phyloP scores from a whole-genome alignment of 2,888 invertebrate species.

The Ornithoptera priamus region DNA sequence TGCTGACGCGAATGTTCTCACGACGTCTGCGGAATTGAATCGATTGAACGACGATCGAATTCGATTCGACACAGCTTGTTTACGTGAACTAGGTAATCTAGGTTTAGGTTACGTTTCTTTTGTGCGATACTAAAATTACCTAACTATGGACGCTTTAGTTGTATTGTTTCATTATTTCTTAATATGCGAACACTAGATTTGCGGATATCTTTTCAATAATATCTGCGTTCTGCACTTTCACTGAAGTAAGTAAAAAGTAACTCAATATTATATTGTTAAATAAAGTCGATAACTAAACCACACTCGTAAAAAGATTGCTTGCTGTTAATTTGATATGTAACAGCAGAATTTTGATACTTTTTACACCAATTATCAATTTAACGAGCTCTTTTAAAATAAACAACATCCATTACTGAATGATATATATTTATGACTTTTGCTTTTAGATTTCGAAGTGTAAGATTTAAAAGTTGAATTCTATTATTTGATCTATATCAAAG shows the following conservation, averaged over 20 bases:
- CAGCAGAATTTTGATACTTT: not conserved
- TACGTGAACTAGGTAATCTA: constrained; percentile 34
- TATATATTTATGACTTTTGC: not conserved
- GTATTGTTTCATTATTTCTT: not conserved
- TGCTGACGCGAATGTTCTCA: constrained; percentile 54
- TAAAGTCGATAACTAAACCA: not conserved
- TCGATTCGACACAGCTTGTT: constrained; percentile 51
- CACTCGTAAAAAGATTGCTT: not conserved
- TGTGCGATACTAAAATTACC: not conserved
- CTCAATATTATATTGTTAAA: not conserved
- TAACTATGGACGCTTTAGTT: not conserved
- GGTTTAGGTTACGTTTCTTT: constrained; percentile 17
- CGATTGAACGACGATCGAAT: constrained; percentile 49
- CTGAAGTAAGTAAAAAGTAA: not conserved
- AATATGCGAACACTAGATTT: not conserved
- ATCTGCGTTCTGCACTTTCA: not conserved
- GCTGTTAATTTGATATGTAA: not conserved
- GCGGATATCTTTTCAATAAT: not conserved
- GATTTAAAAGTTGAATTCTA: not conserved
- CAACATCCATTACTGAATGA: not conserved
- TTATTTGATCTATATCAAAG: not conserved
- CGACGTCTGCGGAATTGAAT: constrained; percentile 50
- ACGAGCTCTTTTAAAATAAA: not conserved
- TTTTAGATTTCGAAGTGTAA: not conserved
- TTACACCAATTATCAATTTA: too few relatives aligned